phyloP scores from a whole-genome alignment of 2,888 invertebrate species.

The Callosobruchus maculatus region DNA sequence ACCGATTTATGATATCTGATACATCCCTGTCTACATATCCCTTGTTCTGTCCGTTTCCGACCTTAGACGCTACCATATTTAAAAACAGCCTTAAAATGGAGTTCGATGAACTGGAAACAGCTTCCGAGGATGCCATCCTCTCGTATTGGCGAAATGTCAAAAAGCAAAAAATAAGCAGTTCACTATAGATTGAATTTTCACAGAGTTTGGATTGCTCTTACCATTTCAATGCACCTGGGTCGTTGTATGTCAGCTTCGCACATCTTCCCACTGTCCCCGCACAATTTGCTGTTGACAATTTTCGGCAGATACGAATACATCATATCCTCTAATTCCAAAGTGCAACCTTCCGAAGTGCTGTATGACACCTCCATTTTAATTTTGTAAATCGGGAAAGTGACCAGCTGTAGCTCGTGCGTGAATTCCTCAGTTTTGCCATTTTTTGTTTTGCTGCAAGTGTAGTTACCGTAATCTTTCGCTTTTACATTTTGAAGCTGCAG shows the following conservation, averaged over 20 bases:
- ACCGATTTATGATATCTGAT: no score
- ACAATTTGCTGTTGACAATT: slow-evolving; percentile 37
- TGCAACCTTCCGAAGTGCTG: slow-evolving; percentile 36
- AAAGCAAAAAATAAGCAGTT: no score
- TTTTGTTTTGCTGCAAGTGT: slow-evolving; percentile 38
- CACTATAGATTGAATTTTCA: no score
- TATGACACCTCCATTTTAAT: slow-evolving; percentile 39
- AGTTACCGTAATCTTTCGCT: slow-evolving; percentile 43
- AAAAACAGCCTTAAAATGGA: no score
- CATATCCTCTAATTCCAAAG: slow-evolving; percentile 36
- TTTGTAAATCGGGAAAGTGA: slow-evolving; percentile 41
- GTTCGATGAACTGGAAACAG: no score
- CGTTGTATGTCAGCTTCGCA: slow-evolving; percentile 40
- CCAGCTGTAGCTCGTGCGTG: slow-evolving; percentile 40
- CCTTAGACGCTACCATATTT: no score
- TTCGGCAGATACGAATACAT: slow-evolving; percentile 41
- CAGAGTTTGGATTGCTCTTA: no score
- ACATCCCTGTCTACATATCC: no score
- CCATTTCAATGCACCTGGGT: slow-evolving; percentile 37
- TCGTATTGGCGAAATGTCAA: no score
- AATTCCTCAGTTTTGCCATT: slow-evolving; percentile 24
- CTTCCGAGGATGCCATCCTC: no score
- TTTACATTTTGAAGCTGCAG: slow-evolving; percentile 38
- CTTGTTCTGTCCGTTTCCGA: no score
- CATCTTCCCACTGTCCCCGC: slow-evolving; percentile 36